These are phyloP conservation scores for Scolanthus callimorphus DNA, from an alignment of 92 coral and sea anemone genomes.

Conservation along the genomic window DNA sequence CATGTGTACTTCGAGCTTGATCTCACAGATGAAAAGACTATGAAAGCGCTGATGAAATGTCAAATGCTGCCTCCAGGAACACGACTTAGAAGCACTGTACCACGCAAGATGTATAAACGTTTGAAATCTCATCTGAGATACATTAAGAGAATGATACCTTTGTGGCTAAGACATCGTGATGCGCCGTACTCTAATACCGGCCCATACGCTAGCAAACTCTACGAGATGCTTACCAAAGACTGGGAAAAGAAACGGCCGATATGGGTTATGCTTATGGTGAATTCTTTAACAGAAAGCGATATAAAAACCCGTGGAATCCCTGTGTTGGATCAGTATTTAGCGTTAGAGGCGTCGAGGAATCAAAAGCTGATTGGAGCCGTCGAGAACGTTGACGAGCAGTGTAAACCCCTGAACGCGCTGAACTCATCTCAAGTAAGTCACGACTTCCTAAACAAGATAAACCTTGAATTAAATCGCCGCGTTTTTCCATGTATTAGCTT, in stretches of 20 bases:
- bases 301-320: constrained; percentile 81
- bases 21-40: constrained; percentile 65
- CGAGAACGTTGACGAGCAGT: constrained; percentile 87
- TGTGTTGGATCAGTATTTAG: constrained; percentile 87
- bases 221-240: constrained; percentile 77
- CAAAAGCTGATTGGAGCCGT: constrained; percentile 74
- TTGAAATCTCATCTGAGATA: constrained; percentile 72
- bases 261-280: constrained; percentile 95
- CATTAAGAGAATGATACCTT: constrained; percentile 72
- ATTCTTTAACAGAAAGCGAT: constrained; percentile 90
- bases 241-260: constrained; percentile 93
- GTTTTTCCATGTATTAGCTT: background rate
- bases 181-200: constrained; percentile 4
- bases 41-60: constrained; percentile 79
- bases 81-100: constrained; percentile 54
- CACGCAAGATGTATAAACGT: constrained; percentile 68
- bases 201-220: constrained; percentile 63
- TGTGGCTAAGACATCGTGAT: constrained; percentile 62
- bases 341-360: constrained; percentile 55
- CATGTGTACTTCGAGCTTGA: constrained; percentile 96
- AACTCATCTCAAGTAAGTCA: constrained; percentile 83
- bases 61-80: constrained; percentile 82
- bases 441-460: background rate
- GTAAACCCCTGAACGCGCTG: constrained; percentile 76
- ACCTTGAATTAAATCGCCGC: background rate